Base-by-base conservation (phyloP, 2,797 vertebrate genomes). In the Lutjanus argentimaculatus region DNA sequence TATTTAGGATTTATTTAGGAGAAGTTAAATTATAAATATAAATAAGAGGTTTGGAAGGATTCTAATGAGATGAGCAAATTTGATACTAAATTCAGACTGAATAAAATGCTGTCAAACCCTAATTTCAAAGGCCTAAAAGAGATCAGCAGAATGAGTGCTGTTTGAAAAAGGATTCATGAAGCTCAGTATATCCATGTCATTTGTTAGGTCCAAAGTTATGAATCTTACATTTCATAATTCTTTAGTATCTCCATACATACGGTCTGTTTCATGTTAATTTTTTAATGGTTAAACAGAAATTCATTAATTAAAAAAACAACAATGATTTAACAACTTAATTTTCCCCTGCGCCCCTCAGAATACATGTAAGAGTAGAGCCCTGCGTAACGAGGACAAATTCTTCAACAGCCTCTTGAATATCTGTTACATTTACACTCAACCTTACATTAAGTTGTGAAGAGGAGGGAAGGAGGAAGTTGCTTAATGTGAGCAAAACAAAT, bases 381-480 rank as follows among this genome's bases (percentile, higher is more conserved):
- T 21, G 43, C 65, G 43, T 73, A 67, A 69, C 19, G 6, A 68
- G 36, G 2, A 76, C 48, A 67, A 74, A 82, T 70, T 79, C 66
- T 30, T 17, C 46, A 11, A 73, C 67, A 67, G 61, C 45, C 25
- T 75, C 61, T 73, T 57, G 4, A 73, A 51, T 59, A 62, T 70
- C 57, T 84, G 51, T 78, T 83, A 62, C 56, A 64, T 82, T 80
- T 57, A 49, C 72, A 69, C 57, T 75, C 36, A 42, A 40, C n/a
- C 7, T 56, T 13, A 43, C n/a, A 36, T 65, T 10, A 67, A 51
- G 22, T 13, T 9, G 36, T 42, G 13, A 84, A 22, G n/a, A n/a
- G n/a, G n/a, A n/a, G n/a, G n/a, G n/a, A n/a, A n/a, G n/a, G n/a
- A n/a, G n/a, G n/a, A n/a, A n/a, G n/a, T n/a, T n/a, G n/a, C n/a